Percentiles rank a stretch among this genome's conserved stretches.
Conservation (phyloP, 2,113 vertebrate species). For the Delphinus delphis region DNA sequence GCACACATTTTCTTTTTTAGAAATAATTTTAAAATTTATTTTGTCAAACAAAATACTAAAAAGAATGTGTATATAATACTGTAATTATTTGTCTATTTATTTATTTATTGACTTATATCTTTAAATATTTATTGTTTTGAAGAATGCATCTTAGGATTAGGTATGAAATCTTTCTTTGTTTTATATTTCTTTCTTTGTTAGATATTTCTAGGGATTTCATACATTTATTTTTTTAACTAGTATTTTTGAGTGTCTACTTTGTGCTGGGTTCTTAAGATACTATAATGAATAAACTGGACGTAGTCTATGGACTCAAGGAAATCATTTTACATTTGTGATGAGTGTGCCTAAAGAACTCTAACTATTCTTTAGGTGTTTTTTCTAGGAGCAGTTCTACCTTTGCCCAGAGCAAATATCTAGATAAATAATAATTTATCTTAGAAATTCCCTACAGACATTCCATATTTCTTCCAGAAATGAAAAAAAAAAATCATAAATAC, state of each 20-base stretch:
- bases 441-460: not conserved
- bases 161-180: not conserved
- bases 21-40: not conserved
- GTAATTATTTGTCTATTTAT: not conserved
- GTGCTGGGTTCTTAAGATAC: not conserved
- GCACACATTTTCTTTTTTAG: not conserved
- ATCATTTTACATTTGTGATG: conserved; percentile 16
- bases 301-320: not conserved
- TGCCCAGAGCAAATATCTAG: not conserved
- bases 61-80: not conserved
- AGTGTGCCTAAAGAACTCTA: not conserved
- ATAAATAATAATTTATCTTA: not conserved
- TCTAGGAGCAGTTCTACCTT: not conserved
- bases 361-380: not conserved
- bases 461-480: not conserved
- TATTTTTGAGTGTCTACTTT: not conserved
- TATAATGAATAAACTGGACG: not conserved
- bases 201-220: conserved; percentile 2
- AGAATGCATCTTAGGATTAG: not conserved
- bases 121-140: conserved; percentile 23
- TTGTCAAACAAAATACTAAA: not conserved
- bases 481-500: not conserved
- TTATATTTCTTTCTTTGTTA: not conserved
- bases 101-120: not conserved
- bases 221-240: not conserved